phyloP scores from a whole-genome alignment of 2,888 invertebrate genomes.

The Muschampia plurimacula region DNA sequence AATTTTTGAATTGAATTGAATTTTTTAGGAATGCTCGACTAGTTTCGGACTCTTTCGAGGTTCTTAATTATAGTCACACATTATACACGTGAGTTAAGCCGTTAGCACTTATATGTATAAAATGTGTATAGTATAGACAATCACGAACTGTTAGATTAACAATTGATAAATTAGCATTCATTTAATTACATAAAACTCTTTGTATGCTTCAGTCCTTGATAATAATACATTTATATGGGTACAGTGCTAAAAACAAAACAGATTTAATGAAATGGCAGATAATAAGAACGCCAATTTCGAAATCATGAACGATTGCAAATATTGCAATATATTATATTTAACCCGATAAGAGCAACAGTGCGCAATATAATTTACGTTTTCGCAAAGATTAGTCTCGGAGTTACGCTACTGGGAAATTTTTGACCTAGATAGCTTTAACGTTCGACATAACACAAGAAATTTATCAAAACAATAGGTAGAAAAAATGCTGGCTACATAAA shows the following conservation, averaged over 20 bases:
- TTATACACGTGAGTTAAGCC: too few relatives aligned
- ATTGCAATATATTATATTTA: not conserved
- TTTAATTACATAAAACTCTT: not conserved
- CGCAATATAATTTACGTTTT: not conserved
- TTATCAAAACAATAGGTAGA: not conserved
- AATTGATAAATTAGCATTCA: not conserved
- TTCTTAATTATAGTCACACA: too few relatives aligned
- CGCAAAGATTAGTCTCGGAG: not conserved
- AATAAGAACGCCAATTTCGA: not conserved
- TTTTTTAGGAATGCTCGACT: too few relatives aligned
- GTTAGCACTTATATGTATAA: too few relatives aligned
- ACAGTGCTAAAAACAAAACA: not conserved
- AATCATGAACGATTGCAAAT: not conserved
- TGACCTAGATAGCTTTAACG: not conserved
- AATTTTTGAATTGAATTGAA: too few relatives aligned
- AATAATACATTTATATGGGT: not conserved
- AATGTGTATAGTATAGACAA: too few relatives aligned
- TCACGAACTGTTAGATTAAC: not conserved
- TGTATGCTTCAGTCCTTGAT: not conserved
- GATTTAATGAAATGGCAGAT: not conserved
- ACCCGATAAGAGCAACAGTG: conserved; percentile 9
- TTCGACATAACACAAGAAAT: not conserved
- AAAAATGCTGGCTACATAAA: not conserved
- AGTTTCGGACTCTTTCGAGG: too few relatives aligned
- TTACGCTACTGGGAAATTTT: not conserved